Percentiles rank a stretch among this genome's conserved stretches.
Evolutionary conservation across 1,140 invertebrate species (phyloP).

Genomic region (Lepidurus couesii): DNA sequence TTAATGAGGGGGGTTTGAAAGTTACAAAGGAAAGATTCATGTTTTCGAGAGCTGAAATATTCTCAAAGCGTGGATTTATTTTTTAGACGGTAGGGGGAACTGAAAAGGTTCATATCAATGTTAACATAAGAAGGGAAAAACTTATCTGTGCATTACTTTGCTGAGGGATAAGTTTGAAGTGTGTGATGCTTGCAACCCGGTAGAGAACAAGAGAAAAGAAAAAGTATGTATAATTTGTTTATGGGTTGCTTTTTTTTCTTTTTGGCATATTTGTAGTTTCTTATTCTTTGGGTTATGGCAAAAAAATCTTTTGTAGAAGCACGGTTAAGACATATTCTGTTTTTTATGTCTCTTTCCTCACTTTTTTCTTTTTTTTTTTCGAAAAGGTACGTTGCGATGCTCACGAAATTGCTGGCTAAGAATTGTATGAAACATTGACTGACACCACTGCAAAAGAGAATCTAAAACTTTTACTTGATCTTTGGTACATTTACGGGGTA

Average conservation of each 20-base stretch:
- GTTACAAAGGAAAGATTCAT: not conserved
- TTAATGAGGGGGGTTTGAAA: constrained; percentile 8
- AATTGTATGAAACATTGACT: not conserved
- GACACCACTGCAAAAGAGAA: not conserved
- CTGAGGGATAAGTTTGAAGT: not conserved
- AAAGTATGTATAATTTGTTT: not conserved
- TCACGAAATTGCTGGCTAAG: not conserved
- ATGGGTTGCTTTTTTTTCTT: not conserved
- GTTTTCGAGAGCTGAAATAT: not conserved
- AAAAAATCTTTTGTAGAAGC: not conserved
- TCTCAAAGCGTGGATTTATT: not conserved
- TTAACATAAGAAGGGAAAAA: not conserved
- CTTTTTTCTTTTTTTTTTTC: not conserved
- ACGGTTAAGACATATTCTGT: not conserved
- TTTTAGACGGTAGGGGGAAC: not conserved
- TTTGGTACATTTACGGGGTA: not conserved
- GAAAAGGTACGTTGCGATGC: not conserved
- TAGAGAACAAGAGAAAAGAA: not conserved
- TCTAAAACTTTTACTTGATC: not conserved
- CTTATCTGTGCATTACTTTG: not conserved
- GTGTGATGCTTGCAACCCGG: not conserved
- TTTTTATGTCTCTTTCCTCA: not conserved
- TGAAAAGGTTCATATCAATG: constrained; percentile 15
- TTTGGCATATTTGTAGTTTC: not conserved
- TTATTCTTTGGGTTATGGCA: not conserved